These are phyloP conservation scores for Megaustenia siamemsis DNA, from an alignment of 2,888 invertebrate genomes.

Conservation along the genomic window DNA sequence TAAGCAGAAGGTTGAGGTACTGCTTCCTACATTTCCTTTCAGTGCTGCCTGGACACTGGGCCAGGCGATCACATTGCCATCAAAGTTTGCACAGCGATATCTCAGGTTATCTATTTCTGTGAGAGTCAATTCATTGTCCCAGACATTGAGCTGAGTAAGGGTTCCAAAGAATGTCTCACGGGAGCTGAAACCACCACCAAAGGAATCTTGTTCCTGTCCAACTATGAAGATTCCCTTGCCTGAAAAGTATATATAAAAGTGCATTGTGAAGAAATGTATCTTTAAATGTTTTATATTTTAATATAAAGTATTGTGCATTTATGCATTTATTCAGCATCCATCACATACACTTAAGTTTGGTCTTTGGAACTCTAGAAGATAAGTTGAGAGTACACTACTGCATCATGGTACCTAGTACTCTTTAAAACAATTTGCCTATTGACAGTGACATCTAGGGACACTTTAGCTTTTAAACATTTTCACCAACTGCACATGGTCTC, in stretches of 20 bases:
- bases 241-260: slow-evolving; percentile 55
- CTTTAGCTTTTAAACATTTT: no score
- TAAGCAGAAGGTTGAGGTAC: slow-evolving; percentile 83
- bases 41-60: slow-evolving; percentile 83
- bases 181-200: slow-evolving; percentile 85
- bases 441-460: no score
- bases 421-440: no score
- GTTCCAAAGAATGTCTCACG: slow-evolving; percentile 86
- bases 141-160: slow-evolving; percentile 84
- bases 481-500: no score
- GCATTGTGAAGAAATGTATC: background rate
- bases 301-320: no score
- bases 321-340: no score
- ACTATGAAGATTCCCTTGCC: slow-evolving; percentile 84
- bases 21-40: slow-evolving; percentile 82
- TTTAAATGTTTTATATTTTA: no score
- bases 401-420: no score
- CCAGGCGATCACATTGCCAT: slow-evolving; percentile 85
- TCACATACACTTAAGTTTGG: no score
- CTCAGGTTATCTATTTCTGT: slow-evolving; percentile 80
- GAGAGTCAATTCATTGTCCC: slow-evolving; percentile 82
- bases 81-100: slow-evolving; percentile 79
- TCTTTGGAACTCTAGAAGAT: no score
- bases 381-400: no score
- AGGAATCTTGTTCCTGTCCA: slow-evolving; percentile 86